These are phyloP conservation scores for Acrossocheilus wenchowensis DNA, from an alignment of 2,797 vertebrate genomes.

Conservation along the genomic window DNA sequence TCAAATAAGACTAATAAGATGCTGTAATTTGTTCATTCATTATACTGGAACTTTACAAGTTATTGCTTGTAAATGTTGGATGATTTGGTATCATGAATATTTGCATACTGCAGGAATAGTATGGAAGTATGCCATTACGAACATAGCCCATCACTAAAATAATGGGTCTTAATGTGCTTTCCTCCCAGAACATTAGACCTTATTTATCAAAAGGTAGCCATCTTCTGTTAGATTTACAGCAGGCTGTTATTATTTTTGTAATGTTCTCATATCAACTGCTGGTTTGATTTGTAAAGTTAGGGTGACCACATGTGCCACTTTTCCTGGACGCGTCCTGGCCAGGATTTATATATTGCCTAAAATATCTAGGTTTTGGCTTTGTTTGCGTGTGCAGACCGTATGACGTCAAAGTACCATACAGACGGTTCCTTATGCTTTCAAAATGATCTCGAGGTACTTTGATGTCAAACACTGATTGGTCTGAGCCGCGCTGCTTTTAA, in stretches of 20 bases:
- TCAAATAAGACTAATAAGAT: background rate
- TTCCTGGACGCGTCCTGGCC: fast-evolving
- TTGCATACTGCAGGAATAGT: slow-evolving; percentile 4
- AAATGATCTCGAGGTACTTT: no score
- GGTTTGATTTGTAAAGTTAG: slow-evolving; percentile 40
- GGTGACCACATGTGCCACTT: no score
- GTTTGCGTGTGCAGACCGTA: no score
- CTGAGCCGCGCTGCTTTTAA: no score
- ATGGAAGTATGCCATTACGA: background rate
- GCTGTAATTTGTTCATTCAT: background rate
- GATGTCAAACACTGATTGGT: no score
- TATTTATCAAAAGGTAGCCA: background rate
- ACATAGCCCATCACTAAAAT: background rate
- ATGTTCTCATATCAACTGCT: slow-evolving; percentile 18
- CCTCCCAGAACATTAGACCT: background rate
- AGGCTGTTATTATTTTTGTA: slow-evolving; percentile 10
- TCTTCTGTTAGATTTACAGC: slow-evolving; percentile 9
- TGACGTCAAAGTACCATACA: no score
- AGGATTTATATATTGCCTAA: no score
- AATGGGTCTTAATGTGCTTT: background rate
- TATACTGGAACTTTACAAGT: background rate
- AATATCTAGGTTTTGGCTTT: no score
- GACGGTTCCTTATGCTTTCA: no score
- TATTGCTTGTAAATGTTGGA: background rate
- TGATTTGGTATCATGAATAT: background rate